phyloP scores from a whole-genome alignment of 1,140 invertebrate species.

The Caerostris darwini region DNA sequence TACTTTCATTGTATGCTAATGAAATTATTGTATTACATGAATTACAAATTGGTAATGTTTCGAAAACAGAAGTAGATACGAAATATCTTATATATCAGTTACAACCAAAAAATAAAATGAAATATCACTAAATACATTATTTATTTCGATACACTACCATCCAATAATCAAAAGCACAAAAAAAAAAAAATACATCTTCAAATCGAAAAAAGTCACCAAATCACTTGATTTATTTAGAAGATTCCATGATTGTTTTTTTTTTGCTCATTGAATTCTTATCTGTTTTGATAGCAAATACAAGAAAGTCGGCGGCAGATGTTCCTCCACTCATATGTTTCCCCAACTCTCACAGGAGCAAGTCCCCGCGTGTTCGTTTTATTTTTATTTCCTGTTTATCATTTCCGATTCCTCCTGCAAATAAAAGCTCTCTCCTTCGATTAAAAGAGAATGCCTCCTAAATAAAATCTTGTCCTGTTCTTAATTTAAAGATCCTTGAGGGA shows the following conservation, averaged over 20 bases:
- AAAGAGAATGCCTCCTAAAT: not conserved
- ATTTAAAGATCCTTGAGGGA: not conserved
- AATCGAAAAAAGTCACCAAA: not conserved
- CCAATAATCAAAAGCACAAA: no score
- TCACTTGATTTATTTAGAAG: not conserved
- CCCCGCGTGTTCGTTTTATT: not conserved
- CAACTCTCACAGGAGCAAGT: not conserved
- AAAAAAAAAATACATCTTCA: not conserved
- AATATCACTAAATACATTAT: no score
- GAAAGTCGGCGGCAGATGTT: not conserved
- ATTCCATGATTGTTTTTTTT: not conserved
- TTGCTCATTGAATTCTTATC: not conserved
- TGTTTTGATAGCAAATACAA: conserved; percentile 5
- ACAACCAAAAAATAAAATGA: no score
- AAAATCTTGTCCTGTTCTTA: not conserved
- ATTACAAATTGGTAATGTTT: no score
- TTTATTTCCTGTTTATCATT: not conserved
- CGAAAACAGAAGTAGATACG: no score
- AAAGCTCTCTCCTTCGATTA: not conserved
- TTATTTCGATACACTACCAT: no score
- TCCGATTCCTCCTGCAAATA: not conserved
- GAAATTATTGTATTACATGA: no score
- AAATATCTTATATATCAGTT: no score
- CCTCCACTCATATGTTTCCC: not conserved
- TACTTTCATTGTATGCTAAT: no score